Conservation (phyloP, 2,888 invertebrate species). For the Chrysotoxum bicinctum region DNA sequence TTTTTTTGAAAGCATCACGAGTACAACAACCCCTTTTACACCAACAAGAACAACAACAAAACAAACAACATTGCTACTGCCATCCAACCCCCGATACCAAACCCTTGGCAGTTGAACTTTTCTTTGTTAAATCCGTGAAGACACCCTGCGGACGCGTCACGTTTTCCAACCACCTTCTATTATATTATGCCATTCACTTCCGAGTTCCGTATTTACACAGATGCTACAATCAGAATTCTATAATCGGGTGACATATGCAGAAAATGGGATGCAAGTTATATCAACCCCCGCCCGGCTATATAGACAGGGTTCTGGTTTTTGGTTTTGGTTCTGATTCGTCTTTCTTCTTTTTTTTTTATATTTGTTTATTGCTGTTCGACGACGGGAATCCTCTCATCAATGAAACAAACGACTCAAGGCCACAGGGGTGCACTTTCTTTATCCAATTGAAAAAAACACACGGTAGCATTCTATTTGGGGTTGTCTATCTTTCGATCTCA, state of each 20-base stretch:
- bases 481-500: constrained; percentile 41
- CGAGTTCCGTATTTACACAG: constrained; percentile 72
- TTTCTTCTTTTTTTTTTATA: constrained; percentile 23
- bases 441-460: constrained; percentile 31
- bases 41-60: not conserved
- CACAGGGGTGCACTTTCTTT: constrained; percentile 69
- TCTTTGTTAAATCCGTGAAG: constrained; percentile 23
- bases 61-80: not conserved
- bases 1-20: constrained; percentile 5
- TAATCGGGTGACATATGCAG: constrained; percentile 71
- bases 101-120: constrained; percentile 33
- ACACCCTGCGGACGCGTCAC: constrained; percentile 48
- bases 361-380: constrained; percentile 66
- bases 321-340: constrained; percentile 3
- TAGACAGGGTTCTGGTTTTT: constrained; percentile 5
- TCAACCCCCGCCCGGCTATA: constrained; percentile 10
- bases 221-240: constrained; percentile 69
- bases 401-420: constrained; percentile 70
- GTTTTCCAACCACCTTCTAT: constrained; percentile 41
- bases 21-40: constrained; percentile 25
- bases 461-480: constrained; percentile 50
- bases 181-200: constrained; percentile 61
- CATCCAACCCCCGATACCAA: not conserved
- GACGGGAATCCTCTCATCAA: constrained; percentile 67
- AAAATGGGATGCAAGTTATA: constrained; percentile 68